These are phyloP conservation scores for Astropecten irregularis DNA, from an alignment of 53 echinoderm and acorn worm species.

Conservation along the genomic window DNA sequence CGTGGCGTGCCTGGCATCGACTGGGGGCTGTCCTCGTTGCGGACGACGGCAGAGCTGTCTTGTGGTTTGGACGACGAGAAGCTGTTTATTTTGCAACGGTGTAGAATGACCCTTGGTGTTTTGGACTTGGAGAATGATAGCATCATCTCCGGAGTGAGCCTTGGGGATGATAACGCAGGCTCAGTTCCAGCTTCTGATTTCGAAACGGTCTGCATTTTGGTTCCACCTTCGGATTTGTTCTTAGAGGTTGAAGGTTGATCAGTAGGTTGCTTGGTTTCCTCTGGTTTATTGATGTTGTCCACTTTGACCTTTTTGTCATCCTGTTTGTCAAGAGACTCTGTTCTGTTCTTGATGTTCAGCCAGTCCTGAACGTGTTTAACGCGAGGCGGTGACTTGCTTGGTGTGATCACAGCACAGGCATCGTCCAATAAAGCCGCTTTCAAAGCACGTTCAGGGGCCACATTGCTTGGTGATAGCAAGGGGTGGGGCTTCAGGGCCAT, in stretches of 20 bases:
- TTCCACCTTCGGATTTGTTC: no score
- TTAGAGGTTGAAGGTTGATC: not conserved
- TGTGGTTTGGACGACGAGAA: not conserved
- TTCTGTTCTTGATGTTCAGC: slow-evolving; percentile 60
- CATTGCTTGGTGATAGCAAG: slow-evolving; percentile 50
- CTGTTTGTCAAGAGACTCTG: not conserved
- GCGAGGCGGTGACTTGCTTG: slow-evolving; percentile 71
- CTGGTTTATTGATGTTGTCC: no score
- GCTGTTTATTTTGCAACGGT: slow-evolving; percentile 8
- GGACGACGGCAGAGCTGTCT: no score
- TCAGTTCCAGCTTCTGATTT: no score
- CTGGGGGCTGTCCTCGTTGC: slow-evolving; percentile 1
- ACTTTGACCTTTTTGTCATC: not conserved
- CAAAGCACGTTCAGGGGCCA: slow-evolving; percentile 54
- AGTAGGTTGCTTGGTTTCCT: not conserved
- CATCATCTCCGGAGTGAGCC: no score
- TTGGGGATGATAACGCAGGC: no score
- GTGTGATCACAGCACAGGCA: slow-evolving; percentile 73
- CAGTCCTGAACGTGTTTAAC: slow-evolving; percentile 60
- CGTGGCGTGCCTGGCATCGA: not conserved
- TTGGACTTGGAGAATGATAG: not conserved
- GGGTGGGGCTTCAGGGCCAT: slow-evolving; percentile 53
- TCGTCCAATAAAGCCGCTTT: slow-evolving; percentile 54
- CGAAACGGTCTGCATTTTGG: no score
- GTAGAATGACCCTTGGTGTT: not conserved